Conservation (phyloP, 2,888 invertebrate species). For the Drosophila affinis region DNA sequence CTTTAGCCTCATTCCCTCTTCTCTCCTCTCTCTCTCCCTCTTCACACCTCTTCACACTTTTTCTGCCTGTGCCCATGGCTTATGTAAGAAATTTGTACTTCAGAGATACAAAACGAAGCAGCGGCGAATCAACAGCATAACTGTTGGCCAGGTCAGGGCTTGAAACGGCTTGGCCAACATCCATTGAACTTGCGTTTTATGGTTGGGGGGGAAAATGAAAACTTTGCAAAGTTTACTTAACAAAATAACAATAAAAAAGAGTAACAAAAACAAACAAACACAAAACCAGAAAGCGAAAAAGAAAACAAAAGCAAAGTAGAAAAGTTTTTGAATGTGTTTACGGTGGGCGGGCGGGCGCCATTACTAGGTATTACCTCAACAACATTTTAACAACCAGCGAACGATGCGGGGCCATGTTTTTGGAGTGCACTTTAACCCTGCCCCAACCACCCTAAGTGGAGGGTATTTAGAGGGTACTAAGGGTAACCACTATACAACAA, state of each 20-base stretch:
- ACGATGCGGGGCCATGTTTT: slow-evolving; percentile 8
- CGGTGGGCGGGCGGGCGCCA: too few relatives aligned
- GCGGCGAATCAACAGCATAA: slow-evolving; percentile 11
- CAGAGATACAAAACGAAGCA: neutral
- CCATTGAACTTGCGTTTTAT: slow-evolving; percentile 26
- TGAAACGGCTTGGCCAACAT: neutral
- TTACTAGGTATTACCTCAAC: slow-evolving; percentile 21
- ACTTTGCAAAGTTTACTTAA: slow-evolving; percentile 51
- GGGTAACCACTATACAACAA: too few relatives aligned
- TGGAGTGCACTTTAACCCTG: neutral
- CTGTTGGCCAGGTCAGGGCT: slow-evolving; percentile 35
- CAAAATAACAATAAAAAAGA: slow-evolving; percentile 13
- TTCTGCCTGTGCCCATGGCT: neutral
- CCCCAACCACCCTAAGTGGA: neutral
- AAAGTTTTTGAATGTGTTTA: slow-evolving; percentile 25
- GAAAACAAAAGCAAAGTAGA: slow-evolving; percentile 18
- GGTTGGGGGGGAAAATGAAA: slow-evolving; percentile 9
- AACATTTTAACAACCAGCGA: slow-evolving; percentile 30
- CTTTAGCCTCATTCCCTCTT: neutral
- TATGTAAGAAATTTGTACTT: slow-evolving; percentile 12
- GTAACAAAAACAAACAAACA: slow-evolving; percentile 11
- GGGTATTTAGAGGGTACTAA: neutral
- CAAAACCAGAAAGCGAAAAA: slow-evolving; percentile 11
- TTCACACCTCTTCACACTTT: neutral
- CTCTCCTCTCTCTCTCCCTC: neutral